phyloP scores from a whole-genome alignment of 2,113 vertebrate genomes.

The Phycodurus eques region DNA sequence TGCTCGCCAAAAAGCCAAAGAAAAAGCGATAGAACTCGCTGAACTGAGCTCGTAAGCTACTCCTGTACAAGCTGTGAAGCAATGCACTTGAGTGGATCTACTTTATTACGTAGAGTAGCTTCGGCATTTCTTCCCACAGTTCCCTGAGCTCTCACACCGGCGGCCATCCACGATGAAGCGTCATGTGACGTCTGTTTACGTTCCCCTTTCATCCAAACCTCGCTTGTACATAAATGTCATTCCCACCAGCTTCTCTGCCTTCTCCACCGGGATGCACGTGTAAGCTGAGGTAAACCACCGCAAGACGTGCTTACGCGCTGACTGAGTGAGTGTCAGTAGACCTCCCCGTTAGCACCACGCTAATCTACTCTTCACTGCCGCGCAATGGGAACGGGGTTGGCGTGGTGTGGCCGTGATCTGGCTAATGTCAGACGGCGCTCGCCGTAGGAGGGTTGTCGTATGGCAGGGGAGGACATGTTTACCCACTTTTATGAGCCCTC shows the following conservation, averaged over 20 bases:
- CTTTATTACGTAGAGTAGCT: neutral
- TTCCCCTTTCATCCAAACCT: constrained; percentile 56
- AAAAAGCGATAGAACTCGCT: too few relatives aligned
- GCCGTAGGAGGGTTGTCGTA: constrained; percentile 84
- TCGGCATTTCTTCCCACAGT: constrained; percentile 50
- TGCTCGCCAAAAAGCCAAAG: too few relatives aligned
- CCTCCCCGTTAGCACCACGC: constrained; percentile 39
- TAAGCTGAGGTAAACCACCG: constrained; percentile 65
- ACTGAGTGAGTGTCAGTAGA: constrained; percentile 66
- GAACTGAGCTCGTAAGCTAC: too few relatives aligned
- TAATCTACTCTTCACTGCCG: constrained; percentile 59
- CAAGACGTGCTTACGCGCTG: constrained; percentile 41
- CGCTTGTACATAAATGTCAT: constrained; percentile 42
- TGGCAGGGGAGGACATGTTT: constrained; percentile 84
- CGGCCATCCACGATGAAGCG: neutral
- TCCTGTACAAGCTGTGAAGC: neutral
- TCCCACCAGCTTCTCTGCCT: constrained; percentile 48
- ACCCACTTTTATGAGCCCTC: constrained; percentile 87
- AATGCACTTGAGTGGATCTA: neutral
- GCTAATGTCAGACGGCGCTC: constrained; percentile 78
- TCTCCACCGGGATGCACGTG: constrained; percentile 48
- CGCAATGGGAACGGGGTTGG: constrained; percentile 58
- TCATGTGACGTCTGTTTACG: constrained; percentile 58
- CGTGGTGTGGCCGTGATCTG: constrained; percentile 55
- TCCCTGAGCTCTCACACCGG: neutral